Base-by-base conservation (phyloP, 23 tunicate genomes). In the Halocynthia roretzi region DNA sequence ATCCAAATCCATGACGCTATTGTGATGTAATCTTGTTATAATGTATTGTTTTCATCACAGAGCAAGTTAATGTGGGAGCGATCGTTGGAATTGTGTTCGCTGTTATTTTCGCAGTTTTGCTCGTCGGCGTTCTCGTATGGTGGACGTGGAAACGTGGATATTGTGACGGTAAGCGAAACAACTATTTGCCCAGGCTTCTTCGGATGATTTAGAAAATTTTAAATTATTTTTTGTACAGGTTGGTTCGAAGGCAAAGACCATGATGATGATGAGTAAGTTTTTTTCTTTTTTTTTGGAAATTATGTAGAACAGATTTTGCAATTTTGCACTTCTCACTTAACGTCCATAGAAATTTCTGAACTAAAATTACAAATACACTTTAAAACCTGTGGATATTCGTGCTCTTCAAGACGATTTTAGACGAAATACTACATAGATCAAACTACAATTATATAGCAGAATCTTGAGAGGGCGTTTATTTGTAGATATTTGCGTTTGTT, bases 61-160 rank as follows among this genome's bases (percentile, higher is more conserved):
- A 84, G 70, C 62, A 78, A 21, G 74, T 62, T 54, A 78, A 90
- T 51, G 77, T 90, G 69, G 97, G 90, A 6, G 61, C 50, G 2
- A 85, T 90, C 65, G 88, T 90, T 71, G 97, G 97, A 40, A 90
- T 90, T 20, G 97, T 90, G 50, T 90, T 90, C 50, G 97, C 83
- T 0, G 85, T 81, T 77, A 55, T 90, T 8, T 85, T 90, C 52
- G 89, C 81, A 61, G 64, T 89, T 70, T 21, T 90, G 17, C 90
- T 90, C 60, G 77, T 90, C 19, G 90, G 82, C 19, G 88, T 90
- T 8, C 72, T 90, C 19, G 76, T 90, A 5, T 90, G 90, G 90
- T 90, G 97, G 97, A 85, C 90, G 20, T 90, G 83, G 77, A 81
- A 61, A 49, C 77, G 75, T 50, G 97, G 97, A 31, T 90, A 85